Percentiles rank a stretch among this genome's conserved stretches.
Evolutionary conservation across 2,797 vertebrate genomes (phyloP).

Genomic region (Danio tinwini): DNA sequence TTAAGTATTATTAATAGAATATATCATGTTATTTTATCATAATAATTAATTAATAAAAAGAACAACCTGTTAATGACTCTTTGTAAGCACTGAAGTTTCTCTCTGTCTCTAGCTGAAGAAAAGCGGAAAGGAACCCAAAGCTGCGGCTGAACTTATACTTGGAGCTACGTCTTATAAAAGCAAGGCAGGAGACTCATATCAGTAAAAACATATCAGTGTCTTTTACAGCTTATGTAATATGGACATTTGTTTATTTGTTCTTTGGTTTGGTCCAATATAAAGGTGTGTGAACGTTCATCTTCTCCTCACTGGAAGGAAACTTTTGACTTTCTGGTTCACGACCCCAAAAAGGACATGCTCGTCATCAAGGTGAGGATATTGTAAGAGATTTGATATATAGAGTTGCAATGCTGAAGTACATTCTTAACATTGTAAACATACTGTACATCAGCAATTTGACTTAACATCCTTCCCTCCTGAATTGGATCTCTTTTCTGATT

Average conservation of each 20-base stretch:
- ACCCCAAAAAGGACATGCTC: conserved; percentile 82
- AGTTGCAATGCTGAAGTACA: too few species aligned
- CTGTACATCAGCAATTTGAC: too few species aligned
- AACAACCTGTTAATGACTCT: neutral
- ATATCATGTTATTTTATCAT: too few species aligned
- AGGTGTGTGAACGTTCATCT: conserved; percentile 80
- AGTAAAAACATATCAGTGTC: neutral
- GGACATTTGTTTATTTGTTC: neutral
- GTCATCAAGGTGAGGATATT: conserved; percentile 81
- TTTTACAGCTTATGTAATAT: neutral
- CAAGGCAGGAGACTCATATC: conserved; percentile 74
- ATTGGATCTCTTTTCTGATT: too few species aligned
- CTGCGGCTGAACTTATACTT: conserved; percentile 80
- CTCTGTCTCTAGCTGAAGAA: conserved; percentile 80
- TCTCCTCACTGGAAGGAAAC: conserved; percentile 86
- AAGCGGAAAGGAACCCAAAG: conserved; percentile 85
- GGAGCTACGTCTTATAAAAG: conserved; percentile 80
- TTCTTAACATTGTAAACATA: too few species aligned
- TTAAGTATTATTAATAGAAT: too few species aligned
- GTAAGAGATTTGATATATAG: neutral
- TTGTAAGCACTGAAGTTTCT: neutral
- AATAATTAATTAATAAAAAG: neutral
- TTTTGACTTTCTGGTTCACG: conserved; percentile 85
- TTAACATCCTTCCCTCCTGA: too few species aligned
- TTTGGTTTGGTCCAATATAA: conserved; percentile 10